Percentiles rank a stretch among this genome's conserved stretches.
These are phyloP conservation scores for Octodon degus DNA, from an alignment of 2,113 vertebrate species.

Conservation along the genomic window DNA sequence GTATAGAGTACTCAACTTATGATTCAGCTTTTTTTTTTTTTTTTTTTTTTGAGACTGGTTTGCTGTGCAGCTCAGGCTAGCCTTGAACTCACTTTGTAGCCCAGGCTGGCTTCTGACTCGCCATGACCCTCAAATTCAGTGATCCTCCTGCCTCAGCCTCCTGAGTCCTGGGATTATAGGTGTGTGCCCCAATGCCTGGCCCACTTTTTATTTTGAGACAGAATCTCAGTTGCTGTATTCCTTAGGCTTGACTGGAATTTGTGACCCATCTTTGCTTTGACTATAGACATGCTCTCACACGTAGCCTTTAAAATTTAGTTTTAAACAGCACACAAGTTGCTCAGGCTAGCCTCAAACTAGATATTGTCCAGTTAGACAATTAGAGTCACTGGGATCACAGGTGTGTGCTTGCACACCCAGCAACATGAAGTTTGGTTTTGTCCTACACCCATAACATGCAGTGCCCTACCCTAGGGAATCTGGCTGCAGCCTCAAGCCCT, in stretches of 20 bases:
- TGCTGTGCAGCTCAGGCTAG: background rate
- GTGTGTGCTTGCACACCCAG: background rate
- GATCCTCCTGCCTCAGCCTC: background rate
- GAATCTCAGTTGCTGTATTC: background rate
- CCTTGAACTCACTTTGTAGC: no score
- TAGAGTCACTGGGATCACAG: background rate
- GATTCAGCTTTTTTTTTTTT: background rate
- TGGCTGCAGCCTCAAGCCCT: background rate
- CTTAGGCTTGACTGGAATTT: background rate
- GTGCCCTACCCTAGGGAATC: background rate
- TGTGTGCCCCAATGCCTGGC: no score
- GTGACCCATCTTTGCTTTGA: background rate
- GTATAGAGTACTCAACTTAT: background rate
- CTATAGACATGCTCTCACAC: background rate
- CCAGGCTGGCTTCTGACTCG: background rate
- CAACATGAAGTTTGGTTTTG: background rate
- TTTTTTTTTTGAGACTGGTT: background rate
- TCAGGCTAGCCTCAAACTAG: background rate
- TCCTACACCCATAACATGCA: background rate
- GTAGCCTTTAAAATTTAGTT: background rate
- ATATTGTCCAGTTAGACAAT: background rate
- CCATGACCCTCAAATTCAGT: background rate
- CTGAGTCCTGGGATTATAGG: background rate
- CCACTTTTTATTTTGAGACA: background rate
- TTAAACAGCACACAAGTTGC: background rate